Conservation (phyloP, 2,797 vertebrate species). For the Gouania willdenowi region DNA sequence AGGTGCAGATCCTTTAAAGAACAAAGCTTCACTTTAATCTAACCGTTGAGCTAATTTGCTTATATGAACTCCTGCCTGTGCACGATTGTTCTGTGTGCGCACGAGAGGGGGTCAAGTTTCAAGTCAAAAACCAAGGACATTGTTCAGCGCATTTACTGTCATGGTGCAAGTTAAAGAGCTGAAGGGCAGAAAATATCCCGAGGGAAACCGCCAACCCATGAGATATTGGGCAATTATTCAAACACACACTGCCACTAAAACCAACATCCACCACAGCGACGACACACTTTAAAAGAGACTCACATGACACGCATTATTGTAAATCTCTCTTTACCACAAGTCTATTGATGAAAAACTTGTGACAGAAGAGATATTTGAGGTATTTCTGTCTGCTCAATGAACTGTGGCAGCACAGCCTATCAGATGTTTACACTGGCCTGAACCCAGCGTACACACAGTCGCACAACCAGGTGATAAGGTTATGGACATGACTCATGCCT, state of each 20-base stretch:
- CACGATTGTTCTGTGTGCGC: slow-evolving; percentile 15
- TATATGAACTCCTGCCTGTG: slow-evolving; percentile 15
- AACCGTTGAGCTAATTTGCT: slow-evolving; percentile 25
- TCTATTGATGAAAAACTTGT: slow-evolving; percentile 4
- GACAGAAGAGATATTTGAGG: slow-evolving; percentile 27
- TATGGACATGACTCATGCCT: slow-evolving; percentile 17
- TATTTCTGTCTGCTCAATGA: slow-evolving; percentile 22
- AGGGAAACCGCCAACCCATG: slow-evolving; percentile 29
- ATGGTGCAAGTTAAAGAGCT: slow-evolving; percentile 16
- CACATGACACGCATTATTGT: slow-evolving; percentile 5
- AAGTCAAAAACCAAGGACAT: slow-evolving; percentile 23
- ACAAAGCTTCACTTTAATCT: slow-evolving; percentile 5
- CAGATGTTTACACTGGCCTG: slow-evolving; percentile 30
- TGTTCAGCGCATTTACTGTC: slow-evolving; percentile 44
- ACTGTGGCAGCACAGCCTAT: slow-evolving; percentile 9
- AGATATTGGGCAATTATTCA: slow-evolving; percentile 46
- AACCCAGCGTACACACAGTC: slow-evolving; percentile 5
- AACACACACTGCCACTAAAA: slow-evolving; percentile 9
- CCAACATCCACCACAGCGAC: slow-evolving; percentile 8
- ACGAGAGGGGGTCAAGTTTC: slow-evolving; percentile 7
- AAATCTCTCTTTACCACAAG: no score
- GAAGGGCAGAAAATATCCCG: slow-evolving; percentile 16
- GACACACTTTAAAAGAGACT: slow-evolving; percentile 1
- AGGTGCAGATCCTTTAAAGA: slow-evolving; percentile 1
- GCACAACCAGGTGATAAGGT: slow-evolving; percentile 16